Evolutionary conservation across 2,888 invertebrate species (phyloP).

Genomic region (Harpalus rufipes): DNA sequence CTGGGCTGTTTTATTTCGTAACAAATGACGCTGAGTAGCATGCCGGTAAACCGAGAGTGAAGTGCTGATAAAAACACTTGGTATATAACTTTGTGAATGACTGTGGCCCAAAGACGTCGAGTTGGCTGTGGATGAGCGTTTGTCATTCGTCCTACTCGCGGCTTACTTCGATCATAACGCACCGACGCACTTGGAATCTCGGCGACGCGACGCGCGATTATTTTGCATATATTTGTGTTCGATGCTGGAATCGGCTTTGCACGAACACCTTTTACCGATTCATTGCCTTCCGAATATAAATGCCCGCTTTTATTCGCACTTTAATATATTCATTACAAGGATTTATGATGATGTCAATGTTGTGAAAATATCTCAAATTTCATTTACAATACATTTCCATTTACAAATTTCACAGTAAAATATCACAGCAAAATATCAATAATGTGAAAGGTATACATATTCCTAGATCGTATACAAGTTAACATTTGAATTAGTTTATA

Average conservation of each 20-base stretch:
- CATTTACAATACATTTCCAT: neutral
- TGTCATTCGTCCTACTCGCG: slow-evolving; percentile 19
- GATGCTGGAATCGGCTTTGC: slow-evolving; percentile 17
- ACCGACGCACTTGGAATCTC: slow-evolving; percentile 35
- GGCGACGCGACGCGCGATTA: neutral
- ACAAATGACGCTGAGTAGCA: slow-evolving; percentile 45
- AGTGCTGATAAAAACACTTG: slow-evolving; percentile 47
- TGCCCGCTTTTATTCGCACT: neutral
- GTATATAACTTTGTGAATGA: slow-evolving; percentile 23
- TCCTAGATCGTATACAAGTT: too few relatives aligned
- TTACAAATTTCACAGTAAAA: too few relatives aligned
- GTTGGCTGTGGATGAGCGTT: slow-evolving; percentile 50
- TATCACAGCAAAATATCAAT: too few relatives aligned
- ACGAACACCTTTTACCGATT: slow-evolving; percentile 30
- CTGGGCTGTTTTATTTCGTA: slow-evolving; percentile 36
- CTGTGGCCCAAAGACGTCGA: slow-evolving; percentile 43
- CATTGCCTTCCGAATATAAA: slow-evolving; percentile 40
- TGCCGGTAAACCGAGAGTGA: slow-evolving; percentile 47
- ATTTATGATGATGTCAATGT: neutral
- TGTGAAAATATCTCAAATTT: neutral
- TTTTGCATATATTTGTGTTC: slow-evolving; percentile 48
- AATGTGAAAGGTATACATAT: too few relatives aligned
- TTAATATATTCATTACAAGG: slow-evolving; percentile 37
- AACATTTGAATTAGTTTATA: too few relatives aligned
- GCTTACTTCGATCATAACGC: slow-evolving; percentile 55